Percentiles rank a stretch among this genome's conserved stretches.
Conservation (phyloP, 1,140 invertebrate species). For the Cydia splendana region DNA sequence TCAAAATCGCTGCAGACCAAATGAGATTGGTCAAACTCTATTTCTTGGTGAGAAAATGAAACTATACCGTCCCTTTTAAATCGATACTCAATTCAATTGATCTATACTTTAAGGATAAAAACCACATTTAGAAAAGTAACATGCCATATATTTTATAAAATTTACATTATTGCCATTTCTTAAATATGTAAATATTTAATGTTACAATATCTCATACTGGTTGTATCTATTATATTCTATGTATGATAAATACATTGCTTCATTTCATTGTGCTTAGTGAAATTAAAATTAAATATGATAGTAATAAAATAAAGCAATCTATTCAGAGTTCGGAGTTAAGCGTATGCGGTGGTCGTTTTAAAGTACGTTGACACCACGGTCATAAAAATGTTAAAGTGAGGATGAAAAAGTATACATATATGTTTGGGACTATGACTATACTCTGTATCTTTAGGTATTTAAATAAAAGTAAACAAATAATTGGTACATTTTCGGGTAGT, state of each 20-base stretch:
- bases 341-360: constrained; percentile 35
- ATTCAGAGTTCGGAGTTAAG: constrained; percentile 45
- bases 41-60: constrained; percentile 6
- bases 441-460: too few relatives aligned
- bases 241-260: constrained; percentile 53
- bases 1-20: too few relatives aligned
- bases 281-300: constrained; percentile 38
- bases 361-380: not conserved
- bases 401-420: not conserved
- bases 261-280: constrained; percentile 53
- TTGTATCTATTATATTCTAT: constrained; percentile 36
- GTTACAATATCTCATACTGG: constrained; percentile 41
- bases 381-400: not conserved
- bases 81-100: constrained; percentile 44
- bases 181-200: constrained; percentile 56
- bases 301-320: constrained; percentile 58
- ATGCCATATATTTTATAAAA: constrained; percentile 76
- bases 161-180: constrained; percentile 67
- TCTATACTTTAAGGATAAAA: constrained; percentile 49
- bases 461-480: too few relatives aligned
- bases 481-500: too few relatives aligned
- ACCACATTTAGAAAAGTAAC: constrained; percentile 70
- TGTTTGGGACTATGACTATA: too few relatives aligned
- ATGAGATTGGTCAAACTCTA: not conserved
- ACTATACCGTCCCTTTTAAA: constrained; percentile 40